Evolutionary conservation across 2,888 invertebrate genomes (phyloP).

Genomic region (Parnassius orleans): DNA sequence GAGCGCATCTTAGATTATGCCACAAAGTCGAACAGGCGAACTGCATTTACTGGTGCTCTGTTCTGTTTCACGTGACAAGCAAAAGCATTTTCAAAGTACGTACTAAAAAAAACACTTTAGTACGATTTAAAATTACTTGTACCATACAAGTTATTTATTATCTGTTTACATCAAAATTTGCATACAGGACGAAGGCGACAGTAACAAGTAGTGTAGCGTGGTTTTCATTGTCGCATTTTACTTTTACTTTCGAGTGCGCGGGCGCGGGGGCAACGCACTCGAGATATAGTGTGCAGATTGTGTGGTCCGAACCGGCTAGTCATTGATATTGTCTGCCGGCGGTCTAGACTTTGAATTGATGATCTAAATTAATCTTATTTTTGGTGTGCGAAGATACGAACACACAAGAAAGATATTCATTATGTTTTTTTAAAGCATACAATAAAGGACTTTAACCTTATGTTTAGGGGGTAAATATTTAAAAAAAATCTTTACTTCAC

Average conservation of each 20-base stretch:
- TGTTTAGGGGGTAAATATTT: too few species aligned
- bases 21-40: too few species aligned
- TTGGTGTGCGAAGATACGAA: slow-evolving; percentile 1
- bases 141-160: too few species aligned
- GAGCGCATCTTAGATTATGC: too few species aligned
- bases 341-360: slow-evolving; percentile 30
- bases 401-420: neutral
- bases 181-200: slow-evolving; percentile 15
- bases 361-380: neutral
- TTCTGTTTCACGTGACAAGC: too few species aligned
- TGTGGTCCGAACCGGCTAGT: slow-evolving; percentile 28
- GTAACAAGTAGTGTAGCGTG: neutral
- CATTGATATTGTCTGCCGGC: slow-evolving; percentile 45
- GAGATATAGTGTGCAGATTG: slow-evolving; percentile 44
- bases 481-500: too few species aligned
- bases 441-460: too few species aligned
- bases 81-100: too few species aligned
- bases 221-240: slow-evolving; percentile 43
- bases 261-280: slow-evolving; percentile 46
- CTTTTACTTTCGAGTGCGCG: slow-evolving; percentile 54
- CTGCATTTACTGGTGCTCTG: too few species aligned
- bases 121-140: too few species aligned
- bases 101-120: too few species aligned
- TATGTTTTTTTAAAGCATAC: too few species aligned
- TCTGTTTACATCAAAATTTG: slow-evolving; percentile 5